These are phyloP conservation scores for Drymodes brunneopygia DNA, from an alignment of 2,113 vertebrate species.

Conservation along the genomic window DNA sequence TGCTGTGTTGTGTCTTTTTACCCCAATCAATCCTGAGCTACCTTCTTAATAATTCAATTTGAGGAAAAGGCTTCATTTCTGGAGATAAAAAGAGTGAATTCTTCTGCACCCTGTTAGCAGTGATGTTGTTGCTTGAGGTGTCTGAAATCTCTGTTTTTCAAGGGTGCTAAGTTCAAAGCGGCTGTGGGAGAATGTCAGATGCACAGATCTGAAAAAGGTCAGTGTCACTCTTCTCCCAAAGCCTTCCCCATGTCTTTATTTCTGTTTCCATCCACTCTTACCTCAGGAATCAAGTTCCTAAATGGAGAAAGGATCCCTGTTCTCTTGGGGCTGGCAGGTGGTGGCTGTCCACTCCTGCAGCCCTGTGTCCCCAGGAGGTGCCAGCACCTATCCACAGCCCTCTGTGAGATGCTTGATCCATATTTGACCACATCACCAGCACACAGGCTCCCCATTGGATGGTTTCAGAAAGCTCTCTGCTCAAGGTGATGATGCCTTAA, in stretches of 20 bases:
- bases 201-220: not conserved
- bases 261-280: not conserved
- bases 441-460: accelerated
- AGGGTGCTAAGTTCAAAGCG: accelerated
- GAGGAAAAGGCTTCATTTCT: not conserved
- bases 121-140: not conserved
- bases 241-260: not conserved
- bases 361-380: accelerated
- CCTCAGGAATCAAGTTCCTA: not conserved
- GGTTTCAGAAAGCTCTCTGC: not conserved
- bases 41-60: not conserved
- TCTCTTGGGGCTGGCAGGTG: accelerated
- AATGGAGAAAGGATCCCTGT: not conserved
- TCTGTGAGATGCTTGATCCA: not conserved
- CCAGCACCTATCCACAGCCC: not conserved
- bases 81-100: not conserved
- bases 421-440: not conserved
- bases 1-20: not conserved
- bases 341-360: not conserved
- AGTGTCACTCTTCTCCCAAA: not conserved
- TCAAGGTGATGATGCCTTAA: not conserved
- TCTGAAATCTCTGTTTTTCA: not conserved
- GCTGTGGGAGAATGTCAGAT: not conserved
- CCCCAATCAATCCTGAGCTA: not conserved
- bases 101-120: not conserved